Percentiles rank a stretch among this genome's conserved stretches.
phyloP scores from a whole-genome alignment of 2,888 invertebrate genomes.

The Neelides folsomi region DNA sequence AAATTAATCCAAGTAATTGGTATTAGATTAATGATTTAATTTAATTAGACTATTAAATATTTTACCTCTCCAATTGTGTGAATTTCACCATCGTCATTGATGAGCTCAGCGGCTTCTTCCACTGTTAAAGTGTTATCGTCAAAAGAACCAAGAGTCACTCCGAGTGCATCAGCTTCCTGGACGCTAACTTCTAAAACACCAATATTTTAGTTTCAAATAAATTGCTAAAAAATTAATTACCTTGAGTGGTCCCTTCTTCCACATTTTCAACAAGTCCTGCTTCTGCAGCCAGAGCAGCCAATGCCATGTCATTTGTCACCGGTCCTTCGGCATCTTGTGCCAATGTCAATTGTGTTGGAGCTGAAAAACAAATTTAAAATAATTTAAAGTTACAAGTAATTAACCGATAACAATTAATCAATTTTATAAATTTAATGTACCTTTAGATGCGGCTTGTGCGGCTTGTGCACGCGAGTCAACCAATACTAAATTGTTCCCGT shows the following conservation, averaged over 20 bases:
- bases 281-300: conserved; percentile 50
- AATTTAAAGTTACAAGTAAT: no score
- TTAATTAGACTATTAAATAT: no score
- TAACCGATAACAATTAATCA: no score
- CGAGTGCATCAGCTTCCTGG: conserved; percentile 29
- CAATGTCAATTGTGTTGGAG: conserved; percentile 3
- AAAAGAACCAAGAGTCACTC: conserved; percentile 7
- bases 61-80: no score
- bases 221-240: neutral
- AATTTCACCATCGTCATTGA: neutral
- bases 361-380: neutral
- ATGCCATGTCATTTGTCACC: conserved; percentile 49
- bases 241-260: conserved; percentile 9
- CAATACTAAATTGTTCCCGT: neutral
- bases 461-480: no score
- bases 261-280: conserved; percentile 47
- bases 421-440: no score
- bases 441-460: no score
- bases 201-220: neutral
- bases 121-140: conserved; percentile 9
- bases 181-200: conserved; percentile 21
- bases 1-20: no score
- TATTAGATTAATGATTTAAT: no score
- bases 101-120: conserved; percentile 13
- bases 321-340: conserved; percentile 44